Evolutionary conservation across 2,113 vertebrate genomes (phyloP), one percentile per base, ranked within the genome.

Genomic region (Sterna hirundo): DNA sequence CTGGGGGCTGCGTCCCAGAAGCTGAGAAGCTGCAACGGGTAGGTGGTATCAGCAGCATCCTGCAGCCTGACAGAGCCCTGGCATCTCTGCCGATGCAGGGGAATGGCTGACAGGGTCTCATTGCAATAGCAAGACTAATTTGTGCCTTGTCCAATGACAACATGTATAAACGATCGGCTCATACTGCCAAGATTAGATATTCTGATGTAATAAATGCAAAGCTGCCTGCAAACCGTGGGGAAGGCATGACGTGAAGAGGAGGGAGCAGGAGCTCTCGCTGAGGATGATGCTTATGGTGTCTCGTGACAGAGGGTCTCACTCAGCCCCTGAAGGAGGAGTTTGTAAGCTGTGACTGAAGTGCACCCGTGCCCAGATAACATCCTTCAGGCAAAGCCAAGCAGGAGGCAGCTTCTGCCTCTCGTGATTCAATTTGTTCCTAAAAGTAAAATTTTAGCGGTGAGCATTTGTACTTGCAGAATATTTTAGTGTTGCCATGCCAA

Each of bases 401-500:
- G 51, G 71, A 95, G 61, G 40, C 54, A 83, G 71, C 74, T 72
- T 91, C 78, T 93, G 82, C 72, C 55, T 92, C 90, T 95, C 5
- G 1, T 81, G 77, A 84, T 94, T 82, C 38, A 32, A 44, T 94
- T 95, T 94, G 71, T 78, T 97, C 85, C 86, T 82, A 72, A 90
- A 96, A 95, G 94, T 96, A 94, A 95, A 87, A 97, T 97, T 83
- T 64, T 64, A 90, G 94, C 1, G 0, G 66, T 84, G 88, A 96
- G 89, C 79, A 10, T 95, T 97, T 95, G 69, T 94, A 86, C 91
- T 96, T 79, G 91, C 70, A 78, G 97, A 97, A 96, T 97, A 97
- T 97, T 97, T 97, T 95, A 97, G 92, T 51, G 96, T 97, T 97
- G 91, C 95, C 89, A 97, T 97, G 96, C 93, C 97, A 97, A 97